Base-by-base conservation (phyloP, 2,113 vertebrate genomes). In the Mesocricetus auratus region DNA sequence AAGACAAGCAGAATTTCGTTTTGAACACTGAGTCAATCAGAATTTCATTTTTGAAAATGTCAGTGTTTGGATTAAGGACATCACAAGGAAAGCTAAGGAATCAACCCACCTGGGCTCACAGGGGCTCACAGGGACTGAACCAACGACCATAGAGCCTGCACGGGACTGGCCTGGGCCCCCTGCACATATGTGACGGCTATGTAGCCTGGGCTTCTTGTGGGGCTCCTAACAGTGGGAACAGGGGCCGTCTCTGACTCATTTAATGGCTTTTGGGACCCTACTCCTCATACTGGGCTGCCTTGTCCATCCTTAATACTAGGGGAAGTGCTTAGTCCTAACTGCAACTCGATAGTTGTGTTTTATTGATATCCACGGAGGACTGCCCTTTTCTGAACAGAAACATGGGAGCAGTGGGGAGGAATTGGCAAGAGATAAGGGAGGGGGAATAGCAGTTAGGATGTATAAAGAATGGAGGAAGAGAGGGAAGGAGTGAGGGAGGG, bases 1-100 rank as follows among this genome's bases (percentile, higher is more conserved):
- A 82, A 90, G 39, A 90, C 64, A 58, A 79, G 50, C 12, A 85
- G 79, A 95, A 64, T 92, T 82, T 39, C 73, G 6, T 66, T 90
- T 86, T 66, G 17, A 36, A 21, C 17, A 50, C 42, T 42, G n/a
- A 83, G 36, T 29, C n/a, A 81, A 62, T 83, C 62, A 42, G 9
- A 6, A 17, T 45, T 47, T 33, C 69, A 47, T 53, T 50, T 78
- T 50, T 50, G n/a, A 31, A 93, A 91, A 42, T 86, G 53, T 78
- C 39, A 19, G 8, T 71, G 36, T 71, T 71, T 0, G 36, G 36
- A 7, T 39, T 33, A 71, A n/a, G 69, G 36, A 39, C 19, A 71
- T n/a, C 36, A 21, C 3, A 21, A 71, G 7, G 15, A 68, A 68
- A 36, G 11, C 31, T 31, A 71, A 3, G 19, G 69, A 71, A 39